Base-by-base conservation (phyloP, 2,888 invertebrate genomes). In the Harpagoxenus sublaevis region DNA sequence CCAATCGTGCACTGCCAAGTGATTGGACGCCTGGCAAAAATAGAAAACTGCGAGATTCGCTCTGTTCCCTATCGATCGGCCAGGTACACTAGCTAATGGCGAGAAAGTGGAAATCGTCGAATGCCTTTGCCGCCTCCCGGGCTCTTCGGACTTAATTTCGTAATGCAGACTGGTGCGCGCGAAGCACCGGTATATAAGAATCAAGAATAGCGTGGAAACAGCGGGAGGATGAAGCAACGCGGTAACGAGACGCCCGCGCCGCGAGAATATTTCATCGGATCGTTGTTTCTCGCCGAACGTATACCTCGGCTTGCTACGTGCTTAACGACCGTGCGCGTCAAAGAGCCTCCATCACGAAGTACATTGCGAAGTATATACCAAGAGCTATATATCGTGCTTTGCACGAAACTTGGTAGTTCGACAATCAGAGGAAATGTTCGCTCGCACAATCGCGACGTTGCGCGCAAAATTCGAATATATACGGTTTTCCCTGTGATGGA, bases 241-340 rank as follows among this genome's bases (percentile, higher is more conserved):
- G 48, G 55, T 83, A 83, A 75, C 78, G 75, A 83, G 83, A 83
- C 86, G 66, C 88, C 35, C 81, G 87, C 84, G 86, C 78, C 83
- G 84, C 83, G 83, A 87, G 79, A 84, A 87, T 85, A 85, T 88
- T 85, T 86, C 85, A 48, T 79, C 81, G 84, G 78, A 87, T 89
- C 87, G 89, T 88, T 85, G 87, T 87, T 87, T 12, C 65, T 79
- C 79, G 89, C 77, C 86, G 88, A 88, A 89, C 88, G 86, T 88
- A 68, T 88, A 68, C n/a, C 23, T 78, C 31, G 84, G 86, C 87
- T 87, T 90, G 85, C 86, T 90, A 90, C 89, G 87, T 86, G 84
- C 85, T 90, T 86, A 87, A 88, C 83, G 86, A 88, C 84, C 77
- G 71, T 81, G 60, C 83, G 83, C 83, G 83, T 84, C 85, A 83